Percentiles rank a stretch among this genome's conserved stretches.
Evolutionary conservation across 2,888 invertebrate genomes (phyloP).

Genomic region (Eremobia ochroleuca): DNA sequence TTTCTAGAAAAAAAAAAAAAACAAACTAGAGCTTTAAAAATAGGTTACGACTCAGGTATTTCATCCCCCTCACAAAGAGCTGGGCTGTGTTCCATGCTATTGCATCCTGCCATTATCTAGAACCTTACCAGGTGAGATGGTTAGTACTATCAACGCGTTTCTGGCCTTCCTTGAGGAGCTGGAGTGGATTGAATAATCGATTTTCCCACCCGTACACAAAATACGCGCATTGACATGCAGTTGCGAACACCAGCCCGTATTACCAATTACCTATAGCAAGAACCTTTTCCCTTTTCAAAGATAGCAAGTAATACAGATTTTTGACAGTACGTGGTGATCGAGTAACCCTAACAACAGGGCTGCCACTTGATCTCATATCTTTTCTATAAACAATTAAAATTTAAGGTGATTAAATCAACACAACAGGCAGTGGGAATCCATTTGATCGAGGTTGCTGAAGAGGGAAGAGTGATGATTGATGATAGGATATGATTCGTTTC

Average conservation of each 20-base stretch:
- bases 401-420: constrained; percentile 76
- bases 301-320: background rate
- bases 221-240: background rate
- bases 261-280: background rate
- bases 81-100: background rate
- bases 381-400: constrained; percentile 52
- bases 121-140: background rate
- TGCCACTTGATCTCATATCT: constrained; percentile 21
- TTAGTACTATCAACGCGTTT: background rate
- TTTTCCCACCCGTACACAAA: background rate
- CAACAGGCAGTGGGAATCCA: constrained; percentile 76
- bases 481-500: constrained; percentile 89
- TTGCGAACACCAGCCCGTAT: background rate
- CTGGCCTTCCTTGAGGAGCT: background rate
- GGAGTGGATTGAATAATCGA: background rate
- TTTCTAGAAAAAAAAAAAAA: too few relatives aligned
- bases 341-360: constrained; percentile 13
- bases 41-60: background rate
- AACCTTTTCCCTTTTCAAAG: background rate
- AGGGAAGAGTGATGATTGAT: constrained; percentile 89
- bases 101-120: background rate
- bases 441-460: constrained; percentile 75
- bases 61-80: background rate
- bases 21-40: too few relatives aligned
- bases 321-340: background rate